Evolutionary conservation across 2,113 vertebrate species (phyloP).

Genomic region (Marcusenius ussheri): DNA sequence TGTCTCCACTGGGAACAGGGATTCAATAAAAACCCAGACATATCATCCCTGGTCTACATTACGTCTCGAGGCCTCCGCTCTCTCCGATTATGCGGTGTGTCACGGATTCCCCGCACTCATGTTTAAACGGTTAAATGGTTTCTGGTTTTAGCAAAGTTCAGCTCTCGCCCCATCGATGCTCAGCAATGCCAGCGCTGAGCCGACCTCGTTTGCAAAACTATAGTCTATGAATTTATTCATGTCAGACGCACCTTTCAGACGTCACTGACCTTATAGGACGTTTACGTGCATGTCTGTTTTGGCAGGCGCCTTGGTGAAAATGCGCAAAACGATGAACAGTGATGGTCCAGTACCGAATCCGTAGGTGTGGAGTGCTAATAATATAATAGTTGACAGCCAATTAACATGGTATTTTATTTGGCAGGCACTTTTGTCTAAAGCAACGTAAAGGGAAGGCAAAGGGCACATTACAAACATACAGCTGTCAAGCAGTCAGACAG

Average conservation of each 20-base stretch:
- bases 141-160: slow-evolving; percentile 38
- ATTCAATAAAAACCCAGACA: slow-evolving; percentile 2
- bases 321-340: background rate
- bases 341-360: background rate
- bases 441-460: background rate
- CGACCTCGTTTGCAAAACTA: slow-evolving; percentile 42
- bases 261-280: background rate
- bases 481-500: background rate
- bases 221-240: slow-evolving; percentile 40
- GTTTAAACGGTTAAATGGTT: slow-evolving; percentile 30
- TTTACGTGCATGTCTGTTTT: background rate
- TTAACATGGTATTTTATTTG: background rate
- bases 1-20: background rate
- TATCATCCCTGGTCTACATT: background rate
- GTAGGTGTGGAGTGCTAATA: background rate
- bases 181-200: slow-evolving; percentile 39
- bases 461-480: background rate
- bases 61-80: background rate
- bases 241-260: slow-evolving; percentile 35
- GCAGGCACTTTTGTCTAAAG: background rate
- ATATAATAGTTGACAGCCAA: background rate
- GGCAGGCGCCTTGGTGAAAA: background rate
- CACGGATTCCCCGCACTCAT: slow-evolving; percentile 46
- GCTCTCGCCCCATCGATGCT: slow-evolving; percentile 32
- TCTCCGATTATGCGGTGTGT: background rate